phyloP scores from a whole-genome alignment of 2,888 invertebrate genomes.

The Ophioninae sp. region DNA sequence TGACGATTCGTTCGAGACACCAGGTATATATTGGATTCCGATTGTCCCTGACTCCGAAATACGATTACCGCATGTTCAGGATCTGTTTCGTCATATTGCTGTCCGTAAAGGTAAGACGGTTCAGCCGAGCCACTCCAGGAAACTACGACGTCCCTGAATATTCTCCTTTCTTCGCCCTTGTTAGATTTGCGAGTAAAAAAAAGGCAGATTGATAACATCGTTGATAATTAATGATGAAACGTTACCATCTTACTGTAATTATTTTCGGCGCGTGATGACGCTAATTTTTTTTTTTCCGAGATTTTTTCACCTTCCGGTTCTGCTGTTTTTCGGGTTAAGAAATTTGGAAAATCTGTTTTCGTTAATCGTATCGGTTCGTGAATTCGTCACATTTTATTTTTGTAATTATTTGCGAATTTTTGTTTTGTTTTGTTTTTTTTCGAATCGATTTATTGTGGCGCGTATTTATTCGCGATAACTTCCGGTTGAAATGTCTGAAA shows the following conservation, averaged over 20 bases:
- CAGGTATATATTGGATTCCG: neutral
- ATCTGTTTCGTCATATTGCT: neutral
- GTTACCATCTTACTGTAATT: no score
- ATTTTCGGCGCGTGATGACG: neutral
- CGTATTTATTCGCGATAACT: neutral
- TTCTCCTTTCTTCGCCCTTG: neutral
- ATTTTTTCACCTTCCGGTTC: neutral
- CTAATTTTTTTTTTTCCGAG: neutral
- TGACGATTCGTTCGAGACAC: neutral
- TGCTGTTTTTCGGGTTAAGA: neutral
- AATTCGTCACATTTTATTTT: neutral
- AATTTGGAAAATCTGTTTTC: neutral
- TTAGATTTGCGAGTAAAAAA: neutral
- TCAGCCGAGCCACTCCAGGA: neutral
- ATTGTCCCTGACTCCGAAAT: neutral
- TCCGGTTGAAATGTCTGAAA: neutral
- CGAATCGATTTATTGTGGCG: neutral
- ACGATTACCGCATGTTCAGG: neutral
- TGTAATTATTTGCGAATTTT: neutral
- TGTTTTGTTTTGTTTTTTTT: neutral
- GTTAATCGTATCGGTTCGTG: neutral
- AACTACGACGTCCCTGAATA: neutral
- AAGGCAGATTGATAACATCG: neutral
- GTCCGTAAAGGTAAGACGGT: neutral
- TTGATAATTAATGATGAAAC: neutral